Evolutionary conservation across 2,888 invertebrate species (phyloP), one percentile per base, ranked within the genome.

Genomic region (Stomorhina lunata): DNA sequence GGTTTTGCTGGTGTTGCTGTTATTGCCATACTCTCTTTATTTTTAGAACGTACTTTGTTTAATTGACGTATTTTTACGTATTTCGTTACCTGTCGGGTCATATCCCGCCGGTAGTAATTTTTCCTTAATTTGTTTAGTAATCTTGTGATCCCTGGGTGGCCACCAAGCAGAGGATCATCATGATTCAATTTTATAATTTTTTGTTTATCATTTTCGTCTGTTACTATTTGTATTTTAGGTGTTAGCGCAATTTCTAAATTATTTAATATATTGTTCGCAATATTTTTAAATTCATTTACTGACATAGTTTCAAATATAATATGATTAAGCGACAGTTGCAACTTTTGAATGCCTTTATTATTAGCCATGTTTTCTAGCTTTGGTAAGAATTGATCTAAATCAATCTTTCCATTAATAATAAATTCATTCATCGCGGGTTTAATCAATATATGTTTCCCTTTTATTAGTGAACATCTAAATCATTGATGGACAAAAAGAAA

Each of bases 371-470:
- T 17, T 32, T 34, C 65, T 9, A 75, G 55, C 65, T 57, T 66
- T 57, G 50, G 55, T 25, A 78, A 78, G 40, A 78, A 63, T 43
- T 69, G 53, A 61, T 37, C 69, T 78, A 71, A 32, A 40, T 78
- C 43, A 53, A 78, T 12, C 37, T 68, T 78, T 50, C 69, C 63
- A 53, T 61, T 63, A 68, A 50, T 27, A 68, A 55, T 55, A 32
- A 72, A 9, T n/a, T 59, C 32, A 65, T 27, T 57, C n/a, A 78
- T 17, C n/a, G n/a, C n/a, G n/a, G n/a, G n/a, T n/a, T n/a, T n/a
- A n/a, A n/a, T n/a, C n/a, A n/a, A n/a, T n/a, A n/a, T n/a, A n/a
- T n/a, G n/a, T n/a, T n/a, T n/a, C n/a, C n/a, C n/a, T n/a, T n/a
- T n/a, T n/a, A n/a, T n/a, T n/a, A n/a, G n/a, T n/a, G n/a, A n/a